phyloP scores from a whole-genome alignment of 2,888 invertebrate genomes.

The Polydrusus cervinus region DNA sequence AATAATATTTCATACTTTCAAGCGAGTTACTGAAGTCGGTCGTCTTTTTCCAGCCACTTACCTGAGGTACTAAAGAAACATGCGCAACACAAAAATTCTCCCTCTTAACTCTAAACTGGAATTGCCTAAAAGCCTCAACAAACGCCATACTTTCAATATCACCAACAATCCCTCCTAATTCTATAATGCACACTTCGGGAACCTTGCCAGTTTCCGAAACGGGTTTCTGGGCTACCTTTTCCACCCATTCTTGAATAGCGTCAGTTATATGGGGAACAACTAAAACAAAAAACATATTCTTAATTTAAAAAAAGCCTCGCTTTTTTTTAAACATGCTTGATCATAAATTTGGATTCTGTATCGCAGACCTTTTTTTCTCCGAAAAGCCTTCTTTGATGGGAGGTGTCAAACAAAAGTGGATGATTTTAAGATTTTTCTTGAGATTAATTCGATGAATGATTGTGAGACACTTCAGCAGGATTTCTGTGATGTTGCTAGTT shows the following conservation, averaged over 20 bases:
- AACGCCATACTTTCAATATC: slow-evolving; percentile 99
- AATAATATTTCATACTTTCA: no score
- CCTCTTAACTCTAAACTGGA: slow-evolving; percentile 93
- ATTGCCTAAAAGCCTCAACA: slow-evolving; percentile 98
- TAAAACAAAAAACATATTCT: slow-evolving; percentile 72
- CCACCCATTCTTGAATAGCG: slow-evolving; percentile 99
- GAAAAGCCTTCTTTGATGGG: no score
- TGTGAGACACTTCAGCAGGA: no score
- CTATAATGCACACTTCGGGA: slow-evolving; percentile 89
- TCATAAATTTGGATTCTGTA: no score
- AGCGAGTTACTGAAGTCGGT: no score
- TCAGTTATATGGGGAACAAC: slow-evolving; percentile 99
- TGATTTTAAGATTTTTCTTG: no score
- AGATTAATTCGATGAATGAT: no score
- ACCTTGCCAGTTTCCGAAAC: slow-evolving; percentile 81
- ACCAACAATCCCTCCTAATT: slow-evolving; percentile 98
- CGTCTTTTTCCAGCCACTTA: slow-evolving; percentile 65
- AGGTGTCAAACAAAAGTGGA: no score
- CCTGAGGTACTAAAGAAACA: slow-evolving; percentile 96
- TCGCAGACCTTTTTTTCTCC: no score
- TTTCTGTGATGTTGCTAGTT: no score
- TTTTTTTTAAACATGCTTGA: no score
- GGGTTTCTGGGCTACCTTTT: slow-evolving; percentile 89
- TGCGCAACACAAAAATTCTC: slow-evolving; percentile 98
- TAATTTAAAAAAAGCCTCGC: no score